Conservation (phyloP, 1,140 invertebrate species). For the Drosophila baimaii region DNA sequence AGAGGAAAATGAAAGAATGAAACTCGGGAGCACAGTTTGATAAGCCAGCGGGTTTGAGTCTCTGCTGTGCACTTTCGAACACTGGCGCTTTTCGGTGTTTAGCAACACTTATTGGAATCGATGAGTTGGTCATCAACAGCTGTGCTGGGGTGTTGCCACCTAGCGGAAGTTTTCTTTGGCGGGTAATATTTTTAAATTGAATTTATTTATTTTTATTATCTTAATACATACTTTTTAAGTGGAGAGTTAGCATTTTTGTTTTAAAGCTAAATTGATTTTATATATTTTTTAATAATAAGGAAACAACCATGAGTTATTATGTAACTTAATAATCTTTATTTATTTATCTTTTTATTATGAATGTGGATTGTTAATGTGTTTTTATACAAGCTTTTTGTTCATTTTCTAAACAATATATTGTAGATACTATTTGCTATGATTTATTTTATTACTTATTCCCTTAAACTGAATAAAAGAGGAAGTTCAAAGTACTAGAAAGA, state of each 20-base stretch:
- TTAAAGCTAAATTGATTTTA: not conserved
- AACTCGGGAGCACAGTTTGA: too few species aligned
- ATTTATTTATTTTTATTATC: not conserved
- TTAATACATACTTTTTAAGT: not conserved
- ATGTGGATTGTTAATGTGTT: too few species aligned
- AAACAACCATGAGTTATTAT: not conserved
- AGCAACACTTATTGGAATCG: slow-evolving; percentile 1
- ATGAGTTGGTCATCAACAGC: slow-evolving; percentile 2
- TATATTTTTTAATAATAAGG: not conserved
- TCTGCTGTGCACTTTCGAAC: not conserved
- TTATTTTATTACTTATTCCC: too few species aligned
- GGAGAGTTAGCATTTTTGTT: not conserved
- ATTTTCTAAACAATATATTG: too few species aligned
- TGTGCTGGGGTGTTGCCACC: slow-evolving; percentile 9
- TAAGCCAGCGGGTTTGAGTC: too few species aligned
- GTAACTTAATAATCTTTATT: too few species aligned
- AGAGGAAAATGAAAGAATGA: too few species aligned
- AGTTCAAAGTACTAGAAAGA: too few species aligned
- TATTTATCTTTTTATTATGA: too few species aligned
- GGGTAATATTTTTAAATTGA: not conserved
- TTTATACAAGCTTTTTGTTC: too few species aligned
- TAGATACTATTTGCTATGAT: too few species aligned
- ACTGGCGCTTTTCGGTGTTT: not conserved
- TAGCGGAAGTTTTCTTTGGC: not conserved
- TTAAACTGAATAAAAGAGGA: too few species aligned